Percentiles rank a stretch among this genome's conserved stretches.
Conservation (phyloP, 1,140 invertebrate species). For the Phocides pigmalion region DNA sequence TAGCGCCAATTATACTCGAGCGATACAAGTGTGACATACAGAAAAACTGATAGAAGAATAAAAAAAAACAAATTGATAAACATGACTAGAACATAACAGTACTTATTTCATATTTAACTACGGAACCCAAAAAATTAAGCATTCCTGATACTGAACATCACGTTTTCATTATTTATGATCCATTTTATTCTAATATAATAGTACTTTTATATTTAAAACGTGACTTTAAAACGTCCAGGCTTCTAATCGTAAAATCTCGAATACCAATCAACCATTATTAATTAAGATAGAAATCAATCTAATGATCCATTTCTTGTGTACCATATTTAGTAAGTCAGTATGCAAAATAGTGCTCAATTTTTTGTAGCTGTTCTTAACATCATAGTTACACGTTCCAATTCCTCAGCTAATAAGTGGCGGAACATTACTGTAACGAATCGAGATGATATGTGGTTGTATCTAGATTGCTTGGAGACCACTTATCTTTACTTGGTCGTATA, state of each 20-base stretch:
- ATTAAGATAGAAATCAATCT: slow-evolving; percentile 5
- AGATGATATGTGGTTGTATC: slow-evolving; percentile 34
- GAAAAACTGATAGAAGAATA: too few relatives aligned
- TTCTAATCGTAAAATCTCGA: background rate
- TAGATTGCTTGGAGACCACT: slow-evolving; percentile 27
- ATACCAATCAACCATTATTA: background rate
- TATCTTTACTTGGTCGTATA: slow-evolving; percentile 36
- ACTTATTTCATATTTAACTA: too few relatives aligned
- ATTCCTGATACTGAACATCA: too few relatives aligned
- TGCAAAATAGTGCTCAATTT: slow-evolving; percentile 12
- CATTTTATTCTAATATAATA: too few relatives aligned
- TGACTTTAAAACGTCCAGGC: too few relatives aligned
- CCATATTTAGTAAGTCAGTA: slow-evolving; percentile 9
- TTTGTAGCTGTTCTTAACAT: slow-evolving; percentile 31
- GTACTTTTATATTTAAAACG: too few relatives aligned
- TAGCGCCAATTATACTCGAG: too few relatives aligned
- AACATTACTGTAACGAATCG: slow-evolving; percentile 34
- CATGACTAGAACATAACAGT: too few relatives aligned
- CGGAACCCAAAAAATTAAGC: too few relatives aligned
- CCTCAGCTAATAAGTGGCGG: slow-evolving; percentile 36
- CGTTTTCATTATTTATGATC: too few relatives aligned
- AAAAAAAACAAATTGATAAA: too few relatives aligned
- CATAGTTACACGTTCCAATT: slow-evolving; percentile 42
- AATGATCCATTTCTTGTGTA: background rate
- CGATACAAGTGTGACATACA: too few relatives aligned